Evolutionary conservation across 2,113 vertebrate species (phyloP), one percentile per base, ranked within the genome.

Genomic region (Sigmodon hispidus): DNA sequence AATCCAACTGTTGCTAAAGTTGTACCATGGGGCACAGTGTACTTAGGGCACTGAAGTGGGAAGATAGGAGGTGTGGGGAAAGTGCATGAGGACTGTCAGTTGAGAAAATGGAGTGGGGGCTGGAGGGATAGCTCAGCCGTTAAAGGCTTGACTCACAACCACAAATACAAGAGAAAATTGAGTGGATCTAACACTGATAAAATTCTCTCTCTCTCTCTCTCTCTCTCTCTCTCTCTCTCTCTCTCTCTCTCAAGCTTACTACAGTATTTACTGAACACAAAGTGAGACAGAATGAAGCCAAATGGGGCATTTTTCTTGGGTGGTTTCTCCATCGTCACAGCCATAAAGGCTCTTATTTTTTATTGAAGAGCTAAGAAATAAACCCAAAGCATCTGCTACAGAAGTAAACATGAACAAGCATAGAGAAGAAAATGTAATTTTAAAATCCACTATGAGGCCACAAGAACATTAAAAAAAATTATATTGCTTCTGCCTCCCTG

Each of bases 321-420:
- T 92, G 61, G 45, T 17, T 87, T 88, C 16, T 26, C 21, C 43
- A 63, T 11, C 6, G 3, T 19, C 0, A 34, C 55, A 73, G 90
- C 31, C 16, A 59, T 61, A 52, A 16, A 13, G 43, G 45, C 11
- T 90, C 48, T n/a, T n/a, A 26, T 55, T 69, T 5, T 93, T 86
- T 76, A 91, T 73, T 79, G 61, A 90, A 80, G 22, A 92, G 13
- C 13, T 67, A 73, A 90, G 34, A 87, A 67, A 76, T 45, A 24
- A 95, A 80, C 7, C 16, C 70, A 2, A 36, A 88, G 16, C 40
- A 90, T 61, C n/a, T 21, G 24, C 22, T 63, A 69, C 19, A 73
- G 55, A 90, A 87, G 65, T 16, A 87, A 83, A 81, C 77, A 61
- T 75, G 65, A 90, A 88, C n/a, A 93, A 85, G 8, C 48, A 31